phyloP scores from a whole-genome alignment of 2,113 vertebrate species.

The Lota lota region DNA sequence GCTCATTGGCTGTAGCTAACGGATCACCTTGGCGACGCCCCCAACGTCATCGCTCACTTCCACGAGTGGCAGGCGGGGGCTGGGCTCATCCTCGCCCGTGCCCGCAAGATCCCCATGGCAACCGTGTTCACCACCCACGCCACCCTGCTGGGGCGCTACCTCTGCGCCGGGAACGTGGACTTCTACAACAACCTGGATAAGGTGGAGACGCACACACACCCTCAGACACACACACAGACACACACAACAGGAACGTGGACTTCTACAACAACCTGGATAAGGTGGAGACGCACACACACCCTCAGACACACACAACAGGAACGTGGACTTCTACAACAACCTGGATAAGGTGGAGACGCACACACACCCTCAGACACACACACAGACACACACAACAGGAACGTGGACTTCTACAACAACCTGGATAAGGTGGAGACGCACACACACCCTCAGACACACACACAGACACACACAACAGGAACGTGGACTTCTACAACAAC shows the following conservation, averaged over 20 bases:
- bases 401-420: too few species aligned
- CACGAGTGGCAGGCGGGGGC: constrained; percentile 95
- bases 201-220: constrained; percentile 57
- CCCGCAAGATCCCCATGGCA: constrained; percentile 83
- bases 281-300: not conserved
- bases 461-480: too few species aligned
- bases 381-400: too few species aligned
- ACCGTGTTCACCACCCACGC: constrained; percentile 96
- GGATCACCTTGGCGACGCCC: constrained; percentile 75
- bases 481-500: too few species aligned
- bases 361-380: too few species aligned
- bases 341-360: too few species aligned
- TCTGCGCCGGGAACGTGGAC: constrained; percentile 91
- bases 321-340: too few species aligned
- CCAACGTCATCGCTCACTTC: constrained; percentile 85
- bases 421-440: too few species aligned
- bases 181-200: constrained; percentile 96
- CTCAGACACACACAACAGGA: not conserved
- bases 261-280: too few species aligned
- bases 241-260: too few species aligned
- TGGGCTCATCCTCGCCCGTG: constrained; percentile 84
- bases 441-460: too few species aligned
- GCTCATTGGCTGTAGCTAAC: constrained; percentile 72
- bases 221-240: not conserved
- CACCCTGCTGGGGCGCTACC: constrained; percentile 89